phyloP scores from a whole-genome alignment of 2,113 vertebrate genomes.

The Pundamilia nyererei region DNA sequence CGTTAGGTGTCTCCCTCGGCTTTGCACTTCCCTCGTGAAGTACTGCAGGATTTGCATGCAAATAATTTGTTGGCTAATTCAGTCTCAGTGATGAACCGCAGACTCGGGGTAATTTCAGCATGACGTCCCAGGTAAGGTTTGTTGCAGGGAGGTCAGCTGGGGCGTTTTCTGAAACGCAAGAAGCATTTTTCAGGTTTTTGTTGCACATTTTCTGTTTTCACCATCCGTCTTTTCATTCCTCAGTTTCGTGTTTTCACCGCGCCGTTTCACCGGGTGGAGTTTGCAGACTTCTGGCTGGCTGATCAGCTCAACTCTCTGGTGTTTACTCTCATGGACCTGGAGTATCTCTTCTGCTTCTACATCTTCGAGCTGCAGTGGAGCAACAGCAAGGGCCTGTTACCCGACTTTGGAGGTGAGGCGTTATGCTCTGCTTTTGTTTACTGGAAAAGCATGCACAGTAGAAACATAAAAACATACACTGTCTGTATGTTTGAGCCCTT shows the following conservation, averaged over 20 bases:
- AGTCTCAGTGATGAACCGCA: not conserved
- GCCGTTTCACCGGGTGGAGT: slow-evolving; percentile 96
- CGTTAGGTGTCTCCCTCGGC: not conserved
- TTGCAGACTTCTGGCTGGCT: slow-evolving; percentile 98
- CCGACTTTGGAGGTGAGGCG: slow-evolving; percentile 49
- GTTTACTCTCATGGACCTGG: slow-evolving; percentile 92
- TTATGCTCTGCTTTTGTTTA: not conserved
- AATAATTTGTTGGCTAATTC: slow-evolving; percentile 1
- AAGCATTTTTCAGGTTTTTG: not conserved
- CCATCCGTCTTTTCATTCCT: not conserved
- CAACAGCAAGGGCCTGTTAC: slow-evolving; percentile 77
- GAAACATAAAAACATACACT: not conserved
- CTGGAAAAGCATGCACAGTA: not conserved
- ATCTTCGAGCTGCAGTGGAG: slow-evolving; percentile 94
- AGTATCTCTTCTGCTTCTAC: slow-evolving; percentile 98
- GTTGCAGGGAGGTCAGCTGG: not conserved
- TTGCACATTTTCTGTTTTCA: not conserved
- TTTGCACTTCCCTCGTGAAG: not conserved
- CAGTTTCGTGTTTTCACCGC: slow-evolving; percentile 97
- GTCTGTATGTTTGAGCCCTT: not conserved
- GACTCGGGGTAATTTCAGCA: not conserved
- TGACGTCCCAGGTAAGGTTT: not conserved
- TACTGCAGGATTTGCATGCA: not conserved
- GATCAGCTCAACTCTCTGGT: slow-evolving; percentile 98
- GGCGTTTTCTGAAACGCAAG: not conserved